Evolutionary conservation across 2,113 vertebrate species (phyloP).

Genomic region (Apodemus speciosus): DNA sequence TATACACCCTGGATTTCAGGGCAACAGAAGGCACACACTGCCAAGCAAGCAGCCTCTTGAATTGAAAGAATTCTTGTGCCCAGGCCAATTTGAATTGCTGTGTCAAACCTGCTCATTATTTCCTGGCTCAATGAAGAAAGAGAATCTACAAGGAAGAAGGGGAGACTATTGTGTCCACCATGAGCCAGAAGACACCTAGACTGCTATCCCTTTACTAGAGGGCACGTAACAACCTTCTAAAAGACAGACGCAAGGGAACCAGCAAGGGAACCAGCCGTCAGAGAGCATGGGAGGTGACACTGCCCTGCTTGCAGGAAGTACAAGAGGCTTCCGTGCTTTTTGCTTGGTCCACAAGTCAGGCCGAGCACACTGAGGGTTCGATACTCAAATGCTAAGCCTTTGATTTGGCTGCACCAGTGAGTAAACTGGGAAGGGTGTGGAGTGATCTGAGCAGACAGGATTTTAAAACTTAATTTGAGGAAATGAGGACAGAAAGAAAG

Average conservation of each 20-base stretch:
- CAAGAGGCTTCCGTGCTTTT: slow-evolving; percentile 25
- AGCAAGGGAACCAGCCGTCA: background rate
- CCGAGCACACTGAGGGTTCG: slow-evolving; percentile 14
- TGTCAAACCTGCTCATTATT: slow-evolving; percentile 1
- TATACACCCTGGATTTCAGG: background rate
- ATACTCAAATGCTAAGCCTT: slow-evolving; percentile 18
- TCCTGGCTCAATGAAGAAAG: background rate
- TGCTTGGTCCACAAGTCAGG: background rate
- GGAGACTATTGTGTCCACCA: background rate
- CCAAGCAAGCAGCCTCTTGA: slow-evolving; percentile 8
- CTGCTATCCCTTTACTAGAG: background rate
- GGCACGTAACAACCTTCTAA: background rate
- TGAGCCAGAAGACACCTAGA: background rate
- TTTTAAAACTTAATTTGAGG: slow-evolving; percentile 11
- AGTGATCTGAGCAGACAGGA: background rate
- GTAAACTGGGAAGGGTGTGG: background rate
- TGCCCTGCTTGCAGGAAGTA: background rate
- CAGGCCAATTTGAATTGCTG: background rate
- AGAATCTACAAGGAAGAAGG: background rate
- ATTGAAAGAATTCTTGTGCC: slow-evolving; percentile 9
- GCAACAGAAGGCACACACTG: background rate
- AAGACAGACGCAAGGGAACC: background rate
- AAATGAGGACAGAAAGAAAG: slow-evolving; percentile 46
- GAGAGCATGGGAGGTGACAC: background rate
- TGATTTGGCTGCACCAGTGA: slow-evolving; percentile 8